phyloP scores from a whole-genome alignment of 2,797 vertebrate species.

The Rousettus madagascariensis region DNA sequence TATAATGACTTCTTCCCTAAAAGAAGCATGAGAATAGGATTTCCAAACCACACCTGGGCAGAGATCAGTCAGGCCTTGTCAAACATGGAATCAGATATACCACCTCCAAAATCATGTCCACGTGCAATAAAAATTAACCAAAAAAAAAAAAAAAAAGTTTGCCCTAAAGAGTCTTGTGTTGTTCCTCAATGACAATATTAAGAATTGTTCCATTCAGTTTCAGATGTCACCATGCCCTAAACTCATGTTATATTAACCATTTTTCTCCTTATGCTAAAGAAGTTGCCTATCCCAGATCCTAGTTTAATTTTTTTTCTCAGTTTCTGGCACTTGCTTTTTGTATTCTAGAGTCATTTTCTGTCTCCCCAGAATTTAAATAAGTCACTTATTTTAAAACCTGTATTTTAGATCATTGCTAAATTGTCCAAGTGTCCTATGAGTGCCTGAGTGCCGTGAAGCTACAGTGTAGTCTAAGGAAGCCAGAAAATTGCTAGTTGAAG shows the following conservation, averaged over 20 bases:
- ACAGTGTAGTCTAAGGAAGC: neutral
- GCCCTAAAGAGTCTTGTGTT: neutral
- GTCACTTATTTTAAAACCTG: slow-evolving; percentile 16
- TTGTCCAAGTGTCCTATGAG: neutral
- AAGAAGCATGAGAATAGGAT: neutral
- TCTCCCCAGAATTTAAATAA: slow-evolving; percentile 15
- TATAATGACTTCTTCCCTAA: neutral
- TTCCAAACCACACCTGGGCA: neutral
- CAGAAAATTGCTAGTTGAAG: slow-evolving; percentile 54
- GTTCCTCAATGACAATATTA: neutral
- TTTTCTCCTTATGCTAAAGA: neutral
- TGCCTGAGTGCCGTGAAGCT: neutral
- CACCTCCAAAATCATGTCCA: neutral
- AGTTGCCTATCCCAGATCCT: neutral
- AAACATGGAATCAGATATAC: neutral
- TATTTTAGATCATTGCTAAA: slow-evolving; percentile 13
- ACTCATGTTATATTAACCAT: neutral
- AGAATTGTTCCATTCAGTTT: neutral
- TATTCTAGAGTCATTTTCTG: slow-evolving; percentile 1
- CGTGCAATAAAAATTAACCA: neutral
- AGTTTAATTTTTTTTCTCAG: slow-evolving; percentile 14
- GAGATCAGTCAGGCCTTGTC: neutral
- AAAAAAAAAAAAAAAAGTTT: neutral
- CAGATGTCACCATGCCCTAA: neutral
- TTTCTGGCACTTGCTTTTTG: neutral